These are phyloP conservation scores for Formica selysi DNA, from an alignment of 1,140 invertebrate genomes.

Conservation along the genomic window DNA sequence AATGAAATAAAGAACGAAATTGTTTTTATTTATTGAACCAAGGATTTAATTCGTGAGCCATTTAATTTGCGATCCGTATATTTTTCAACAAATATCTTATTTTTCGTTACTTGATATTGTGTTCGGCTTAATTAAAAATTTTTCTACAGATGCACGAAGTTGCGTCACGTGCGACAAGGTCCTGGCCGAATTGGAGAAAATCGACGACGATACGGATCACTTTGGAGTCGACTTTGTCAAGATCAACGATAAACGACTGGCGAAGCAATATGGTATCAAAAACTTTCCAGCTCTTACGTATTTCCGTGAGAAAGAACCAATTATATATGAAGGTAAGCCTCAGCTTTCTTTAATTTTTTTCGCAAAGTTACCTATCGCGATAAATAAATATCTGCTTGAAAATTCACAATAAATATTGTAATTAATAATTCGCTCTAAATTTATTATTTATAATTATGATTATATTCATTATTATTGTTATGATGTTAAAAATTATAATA, in stretches of 20 bases:
- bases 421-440: slow-evolving; percentile 20
- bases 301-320: slow-evolving; percentile 97
- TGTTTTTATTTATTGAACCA: neutral
- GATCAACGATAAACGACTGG: slow-evolving; percentile 97
- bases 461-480: no score
- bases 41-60: neutral
- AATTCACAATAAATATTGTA: neutral
- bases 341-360: neutral
- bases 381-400: neutral
- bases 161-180: slow-evolving; percentile 97
- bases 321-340: slow-evolving; percentile 94
- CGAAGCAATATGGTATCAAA: slow-evolving; percentile 97
- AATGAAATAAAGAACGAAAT: neutral
- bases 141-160: slow-evolving; percentile 93
- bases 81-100: neutral
- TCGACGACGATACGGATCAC: slow-evolving; percentile 97
- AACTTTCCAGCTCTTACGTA: slow-evolving; percentile 97
- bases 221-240: slow-evolving; percentile 98
- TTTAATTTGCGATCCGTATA: neutral
- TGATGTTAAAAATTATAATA: neutral
- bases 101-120: neutral
- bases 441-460: neutral
- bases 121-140: neutral
- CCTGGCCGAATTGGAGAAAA: slow-evolving; percentile 96
- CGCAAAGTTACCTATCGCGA: neutral